Evolutionary conservation across 2,888 invertebrate genomes (phyloP).

Genomic region (Amblyteles armatorius): DNA sequence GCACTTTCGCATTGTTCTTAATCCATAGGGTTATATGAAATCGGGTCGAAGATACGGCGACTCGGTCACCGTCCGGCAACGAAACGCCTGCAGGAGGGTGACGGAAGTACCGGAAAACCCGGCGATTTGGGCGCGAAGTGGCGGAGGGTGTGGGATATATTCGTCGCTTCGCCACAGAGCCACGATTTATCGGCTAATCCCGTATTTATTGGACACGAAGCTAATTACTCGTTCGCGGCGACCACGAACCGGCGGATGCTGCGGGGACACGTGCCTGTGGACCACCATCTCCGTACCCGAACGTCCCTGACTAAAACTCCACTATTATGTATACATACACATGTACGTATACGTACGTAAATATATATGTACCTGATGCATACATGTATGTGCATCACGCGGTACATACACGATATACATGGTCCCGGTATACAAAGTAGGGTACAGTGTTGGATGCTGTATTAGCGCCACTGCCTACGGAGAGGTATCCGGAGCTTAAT

Average conservation of each 20-base stretch:
- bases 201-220: constrained; percentile 76
- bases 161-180: constrained; percentile 68
- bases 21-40: not conserved
- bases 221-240: constrained; percentile 77
- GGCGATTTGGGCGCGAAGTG: not conserved
- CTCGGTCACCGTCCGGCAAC: not conserved
- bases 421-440: constrained; percentile 19
- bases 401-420: not conserved
- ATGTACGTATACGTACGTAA: not conserved
- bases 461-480: constrained; percentile 65
- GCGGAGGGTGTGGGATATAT: constrained; percentile 46
- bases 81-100: not conserved
- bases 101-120: not conserved
- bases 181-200: constrained; percentile 77
- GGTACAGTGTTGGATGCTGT: not conserved
- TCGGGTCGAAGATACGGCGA: not conserved
- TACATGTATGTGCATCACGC: not conserved
- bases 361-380: constrained; percentile 2
- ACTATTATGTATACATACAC: constrained; percentile 17
- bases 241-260: constrained; percentile 21
- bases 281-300: constrained; percentile 9
- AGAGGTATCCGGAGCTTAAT: constrained; percentile 77
- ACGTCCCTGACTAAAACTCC: constrained; percentile 10
- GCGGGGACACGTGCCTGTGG: constrained; percentile 44
- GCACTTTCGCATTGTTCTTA: constrained; percentile 5